phyloP scores from a whole-genome alignment of 2,888 invertebrate genomes.

The Brachypterus glaber region DNA sequence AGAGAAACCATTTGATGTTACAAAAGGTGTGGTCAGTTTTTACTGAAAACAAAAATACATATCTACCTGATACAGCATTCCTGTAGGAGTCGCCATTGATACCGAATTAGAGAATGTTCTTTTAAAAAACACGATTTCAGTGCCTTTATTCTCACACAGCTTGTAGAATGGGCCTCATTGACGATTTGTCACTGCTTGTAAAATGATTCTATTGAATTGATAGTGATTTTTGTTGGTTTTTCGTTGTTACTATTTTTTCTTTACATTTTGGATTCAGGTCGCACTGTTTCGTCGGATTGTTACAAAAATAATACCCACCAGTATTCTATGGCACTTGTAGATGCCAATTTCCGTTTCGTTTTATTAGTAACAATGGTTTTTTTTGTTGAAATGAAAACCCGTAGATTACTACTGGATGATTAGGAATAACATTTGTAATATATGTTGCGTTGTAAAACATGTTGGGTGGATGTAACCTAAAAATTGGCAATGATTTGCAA shows the following conservation, averaged over 20 bases:
- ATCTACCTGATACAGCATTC: conserved; percentile 36
- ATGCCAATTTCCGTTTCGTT: not conserved
- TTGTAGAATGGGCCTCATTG: conserved; percentile 30
- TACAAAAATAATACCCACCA: conserved; percentile 9
- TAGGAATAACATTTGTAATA: no score
- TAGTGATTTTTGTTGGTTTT: conserved; percentile 26
- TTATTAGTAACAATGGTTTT: not conserved
- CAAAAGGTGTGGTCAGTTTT: conserved; percentile 43
- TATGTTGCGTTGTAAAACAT: no score
- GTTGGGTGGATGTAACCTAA: no score
- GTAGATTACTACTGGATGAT: no score
- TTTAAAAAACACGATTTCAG: conserved; percentile 29
- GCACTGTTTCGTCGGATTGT: conserved; percentile 12
- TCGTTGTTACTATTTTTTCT: conserved; percentile 25
- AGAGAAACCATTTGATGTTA: conserved; percentile 37
- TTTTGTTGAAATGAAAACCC: no score
- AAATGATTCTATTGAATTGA: conserved; percentile 26
- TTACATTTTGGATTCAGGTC: conserved; percentile 19
- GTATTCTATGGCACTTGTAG: conserved; percentile 8
- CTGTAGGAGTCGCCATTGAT: conserved; percentile 37
- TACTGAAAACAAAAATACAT: conserved; percentile 39
- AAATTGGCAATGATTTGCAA: no score
- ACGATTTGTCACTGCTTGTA: conserved; percentile 31
- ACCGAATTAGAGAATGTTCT: conserved; percentile 34
- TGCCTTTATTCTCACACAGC: conserved; percentile 25